A percentile compares a stretch with the other conserved stretches of the same genome.
These are phyloP conservation scores for Gortyna flavago DNA, from an alignment of 2,888 invertebrate genomes.

Conservation along the genomic window DNA sequence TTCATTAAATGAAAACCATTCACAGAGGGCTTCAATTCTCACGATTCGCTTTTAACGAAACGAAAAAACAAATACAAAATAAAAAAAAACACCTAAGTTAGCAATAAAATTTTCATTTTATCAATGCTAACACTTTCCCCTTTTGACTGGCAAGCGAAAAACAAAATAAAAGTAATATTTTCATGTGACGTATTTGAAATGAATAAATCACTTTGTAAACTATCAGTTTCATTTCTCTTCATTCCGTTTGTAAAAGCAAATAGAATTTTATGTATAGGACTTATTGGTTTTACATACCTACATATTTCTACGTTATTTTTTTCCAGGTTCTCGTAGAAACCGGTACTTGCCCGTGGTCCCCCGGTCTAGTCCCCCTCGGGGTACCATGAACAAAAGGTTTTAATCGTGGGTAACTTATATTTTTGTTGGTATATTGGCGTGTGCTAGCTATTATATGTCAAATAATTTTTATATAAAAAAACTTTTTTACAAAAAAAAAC, in stretches of 20 bases:
- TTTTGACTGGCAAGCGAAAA: conserved; percentile 10
- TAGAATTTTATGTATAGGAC: not conserved
- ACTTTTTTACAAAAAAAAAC: too few species aligned
- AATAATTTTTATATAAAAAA: too few species aligned
- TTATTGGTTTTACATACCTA: conserved; percentile 3
- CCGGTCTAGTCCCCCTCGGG: too few species aligned
- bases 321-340: too few species aligned
- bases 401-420: not conserved
- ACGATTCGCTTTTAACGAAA: not conserved
- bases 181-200: conserved; percentile 32
- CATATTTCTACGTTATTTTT: not conserved
- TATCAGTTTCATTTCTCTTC: conserved; percentile 11
- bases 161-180: conserved; percentile 12
- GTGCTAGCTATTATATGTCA: too few species aligned
- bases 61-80: not conserved
- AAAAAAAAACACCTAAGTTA: not conserved
- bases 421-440: not conserved
- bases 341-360: too few species aligned
- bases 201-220: conserved; percentile 44
- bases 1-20: not conserved
- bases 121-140: conserved; percentile 13
- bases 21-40: not conserved
- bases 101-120: conserved; percentile 29
- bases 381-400: too few species aligned
- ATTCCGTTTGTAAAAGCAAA: conserved; percentile 12